These are phyloP conservation scores for Acridotheres tristis DNA, from an alignment of 2,797 vertebrate genomes.

Conservation along the genomic window DNA sequence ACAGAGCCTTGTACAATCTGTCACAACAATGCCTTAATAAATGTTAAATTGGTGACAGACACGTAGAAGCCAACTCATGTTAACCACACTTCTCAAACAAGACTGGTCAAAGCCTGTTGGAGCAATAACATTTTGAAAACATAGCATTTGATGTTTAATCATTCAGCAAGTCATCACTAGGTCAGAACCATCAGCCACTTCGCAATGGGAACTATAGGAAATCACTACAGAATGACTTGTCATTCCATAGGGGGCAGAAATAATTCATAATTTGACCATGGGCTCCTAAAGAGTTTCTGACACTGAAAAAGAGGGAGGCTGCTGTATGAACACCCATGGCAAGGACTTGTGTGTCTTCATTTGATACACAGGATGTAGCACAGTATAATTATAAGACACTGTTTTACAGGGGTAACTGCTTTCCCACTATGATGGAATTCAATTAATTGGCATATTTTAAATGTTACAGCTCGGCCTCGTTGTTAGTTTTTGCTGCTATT, in stretches of 20 bases:
- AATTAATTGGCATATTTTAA: neutral
- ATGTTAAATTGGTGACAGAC: slow-evolving; percentile 34
- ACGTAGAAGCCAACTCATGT: neutral
- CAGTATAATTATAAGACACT: neutral
- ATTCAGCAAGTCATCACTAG: neutral
- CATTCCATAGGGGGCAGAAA: neutral
- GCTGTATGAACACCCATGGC: neutral
- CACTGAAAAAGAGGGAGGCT: neutral
- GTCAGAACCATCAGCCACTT: neutral
- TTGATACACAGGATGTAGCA: neutral
- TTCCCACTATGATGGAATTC: neutral
- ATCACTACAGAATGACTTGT: neutral
- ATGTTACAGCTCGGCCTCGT: neutral
- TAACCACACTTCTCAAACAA: neutral
- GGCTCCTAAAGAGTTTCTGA: neutral
- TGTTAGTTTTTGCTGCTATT: neutral
- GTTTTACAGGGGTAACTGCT: neutral
- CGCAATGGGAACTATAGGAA: neutral
- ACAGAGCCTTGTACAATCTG: neutral
- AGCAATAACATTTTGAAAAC: neutral
- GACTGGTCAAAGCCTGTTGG: neutral
- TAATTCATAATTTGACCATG: neutral
- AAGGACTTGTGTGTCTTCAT: neutral
- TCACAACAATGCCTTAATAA: slow-evolving; percentile 33
- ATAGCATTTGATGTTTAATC: neutral